Base-by-base conservation (phyloP, 2,113 vertebrate species). In the Mormyrus lacerda region DNA sequence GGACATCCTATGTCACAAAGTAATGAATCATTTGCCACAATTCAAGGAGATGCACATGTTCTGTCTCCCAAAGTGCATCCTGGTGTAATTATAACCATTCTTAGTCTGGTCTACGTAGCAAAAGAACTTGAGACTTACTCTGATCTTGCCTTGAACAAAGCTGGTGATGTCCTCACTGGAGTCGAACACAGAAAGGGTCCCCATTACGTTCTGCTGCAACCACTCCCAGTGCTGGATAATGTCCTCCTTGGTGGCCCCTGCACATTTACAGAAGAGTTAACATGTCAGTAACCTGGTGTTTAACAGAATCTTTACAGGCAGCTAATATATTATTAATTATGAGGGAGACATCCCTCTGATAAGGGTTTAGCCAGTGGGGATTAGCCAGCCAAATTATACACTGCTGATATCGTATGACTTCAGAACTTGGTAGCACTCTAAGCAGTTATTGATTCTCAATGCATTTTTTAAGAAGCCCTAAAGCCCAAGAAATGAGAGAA, bases 121-220 rank as follows among this genome's bases (percentile, higher is more conserved):
- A 31, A 58, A 31, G 27, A 24, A 17, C 53, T 44, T 19, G 1
- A 48, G 13, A 96, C 97, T 95, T 96, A 99, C 98, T 93, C 98
- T 95, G 89, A 99, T 99, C 93, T 99, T 99, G 90, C 98, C 98
- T 93, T 99, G 98, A 55, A 99, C 97, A 94, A 99, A 99, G 93
- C 98, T 99, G 0, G 98, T 99, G 94, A 99, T 97, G 95, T 99
- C 98, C 93, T 99, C 97, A 42, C 96, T 97, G 90, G 98, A 99
- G 94, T 99, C 98, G 91, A 99, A 99, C 7, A 99, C 98, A 58
- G 97, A 97, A 82, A 99, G 96, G 1, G 97, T 99, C 92, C 97
- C 97, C 98, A 98, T 97, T 91, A 99, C 96, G 93, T 99, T 99
- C 91, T 97, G 94, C 93, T 98, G 97, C 91, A 99, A 94, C 98